phyloP scores from a whole-genome alignment of 2,888 invertebrate genomes.

The Drosophila barbarae region DNA sequence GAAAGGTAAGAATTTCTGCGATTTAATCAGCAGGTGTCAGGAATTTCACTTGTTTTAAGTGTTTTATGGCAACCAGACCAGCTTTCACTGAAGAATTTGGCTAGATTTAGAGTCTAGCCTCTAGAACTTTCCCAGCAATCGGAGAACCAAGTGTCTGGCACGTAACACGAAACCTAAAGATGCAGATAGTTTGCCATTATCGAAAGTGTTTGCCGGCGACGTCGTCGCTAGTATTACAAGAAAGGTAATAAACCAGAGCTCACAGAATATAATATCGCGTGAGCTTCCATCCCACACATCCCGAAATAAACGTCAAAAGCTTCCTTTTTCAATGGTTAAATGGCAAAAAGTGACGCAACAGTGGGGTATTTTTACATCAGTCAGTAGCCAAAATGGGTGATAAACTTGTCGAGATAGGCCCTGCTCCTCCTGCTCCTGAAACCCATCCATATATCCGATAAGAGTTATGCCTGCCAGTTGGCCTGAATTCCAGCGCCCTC shows the following conservation, averaged over 20 bases:
- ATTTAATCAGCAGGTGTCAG: slow-evolving; percentile 21
- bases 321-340: slow-evolving; percentile 26
- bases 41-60: not conserved
- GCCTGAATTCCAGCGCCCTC: slow-evolving; percentile 15
- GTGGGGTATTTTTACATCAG: slow-evolving; percentile 56
- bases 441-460: slow-evolving; percentile 28
- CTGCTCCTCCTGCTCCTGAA: slow-evolving; percentile 5
- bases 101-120: not conserved
- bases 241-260: slow-evolving; percentile 19
- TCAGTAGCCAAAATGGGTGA: slow-evolving; percentile 22
- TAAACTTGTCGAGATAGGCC: slow-evolving; percentile 25
- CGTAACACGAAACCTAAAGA: slow-evolving; percentile 9
- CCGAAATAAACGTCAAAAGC: slow-evolving; percentile 26
- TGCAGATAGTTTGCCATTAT: slow-evolving; percentile 22
- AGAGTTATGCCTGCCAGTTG: slow-evolving; percentile 26
- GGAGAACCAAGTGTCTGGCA: slow-evolving; percentile 10
- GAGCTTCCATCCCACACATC: slow-evolving; percentile 31
- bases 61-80: not conserved
- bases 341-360: slow-evolving; percentile 61
- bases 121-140: slow-evolving; percentile 27
- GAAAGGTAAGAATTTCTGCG: not conserved
- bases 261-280: slow-evolving; percentile 28
- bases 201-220: slow-evolving; percentile 35
- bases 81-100: slow-evolving; percentile 11
- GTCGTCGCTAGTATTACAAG: slow-evolving; percentile 26